Base-by-base conservation (phyloP, 2,113 vertebrate genomes). In the Eolophus roseicapilla region DNA sequence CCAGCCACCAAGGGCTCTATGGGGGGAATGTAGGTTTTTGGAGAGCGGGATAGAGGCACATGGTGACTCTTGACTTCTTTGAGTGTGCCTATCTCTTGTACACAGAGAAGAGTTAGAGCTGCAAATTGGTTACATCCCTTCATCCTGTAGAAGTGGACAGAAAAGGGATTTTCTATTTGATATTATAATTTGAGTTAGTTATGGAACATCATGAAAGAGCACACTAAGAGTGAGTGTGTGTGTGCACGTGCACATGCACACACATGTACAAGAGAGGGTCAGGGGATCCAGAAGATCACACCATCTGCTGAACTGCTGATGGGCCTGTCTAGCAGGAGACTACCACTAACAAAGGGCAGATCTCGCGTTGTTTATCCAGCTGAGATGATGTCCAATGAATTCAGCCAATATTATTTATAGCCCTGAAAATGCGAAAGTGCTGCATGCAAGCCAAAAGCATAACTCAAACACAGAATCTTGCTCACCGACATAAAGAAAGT, bases 171-270 rank as follows among this genome's bases (percentile, higher is more conserved):
- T 81, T 27, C 23, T 5, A n/a, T 60, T 68, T 15, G 23, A 7
- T 37, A 68, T 64, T 46, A 80, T 80, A 78, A 69, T 11, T 9
- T 27, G 39, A 46, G 55, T 4, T 88, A 52, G 23, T 3, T 33
- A n/a, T 27, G 33, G 39, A 62, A 43, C 7, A 25, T 21, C 67
- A 76, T 75, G 74, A 37, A 78, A 85, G 69, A 87, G n/a, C 19
- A 28, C 10, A 25, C 41, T 6, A 53, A 27, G 11, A 65, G 11
- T n/a, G 6, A 27, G 19, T 3, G 4, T 10, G 11, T 17, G 39
- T 44, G 17, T 5, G 11, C 9, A 25, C 0, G 17, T 5, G 11
- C 9, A 25, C 0, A 0, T n/a, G 35, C 33, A 49, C 2, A 46
- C 0, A 52, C 0, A 0, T 15, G 13, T 37, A 16, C 7, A 10